Evolutionary conservation across 2,797 vertebrate species (phyloP), one percentile per base, ranked within the genome.

Genomic region (Chrosomus eos): DNA sequence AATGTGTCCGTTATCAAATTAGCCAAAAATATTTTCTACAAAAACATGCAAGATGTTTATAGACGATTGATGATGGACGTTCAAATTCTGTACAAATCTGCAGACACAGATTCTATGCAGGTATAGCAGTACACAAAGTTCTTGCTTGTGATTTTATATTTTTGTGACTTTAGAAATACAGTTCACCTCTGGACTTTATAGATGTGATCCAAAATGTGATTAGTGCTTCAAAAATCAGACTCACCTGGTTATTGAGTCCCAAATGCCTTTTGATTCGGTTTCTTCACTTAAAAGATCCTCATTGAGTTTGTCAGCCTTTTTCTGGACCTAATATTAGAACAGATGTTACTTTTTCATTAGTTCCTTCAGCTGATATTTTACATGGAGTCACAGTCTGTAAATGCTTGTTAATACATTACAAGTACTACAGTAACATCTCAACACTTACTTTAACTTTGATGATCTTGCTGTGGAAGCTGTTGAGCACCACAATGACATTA

Each of bases 391-490:
- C 23, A 62, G 28, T 10, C 18, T 53, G 16, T 58, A 40, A 68
- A 77, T 36, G 43, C 14, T 68, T n/a, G 36, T 55, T 53, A 67
- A 51, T n/a, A n/a, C 7, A 76, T 43, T 58, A 38, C 3, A 3
- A 55, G 4, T 76, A 40, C 53, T 48, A 62, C 48, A 40, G 3
- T 4, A 40, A 55, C 6, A 7, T 33, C 8, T 11, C 5, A 89
- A 75, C 85, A 95, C 97, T 88, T 87, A 99, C 98, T 90, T 96
- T 93, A 88, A 99, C 94, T 97, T 97, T 96, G 93, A 99, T 95
- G 88, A 97, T 97, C 93, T 98, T 99, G 94, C 97, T 97, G 92
- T 96, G 97, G 92, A 99, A 99, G 90, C 94, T 98, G 91, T 96
- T 97, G 83, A 99, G 91, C 28, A 97, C 93, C 31, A 98, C 96